Percentiles rank a stretch among this genome's conserved stretches.
phyloP scores from a whole-genome alignment of 2,113 vertebrate species.

The Actinemys pallida region DNA sequence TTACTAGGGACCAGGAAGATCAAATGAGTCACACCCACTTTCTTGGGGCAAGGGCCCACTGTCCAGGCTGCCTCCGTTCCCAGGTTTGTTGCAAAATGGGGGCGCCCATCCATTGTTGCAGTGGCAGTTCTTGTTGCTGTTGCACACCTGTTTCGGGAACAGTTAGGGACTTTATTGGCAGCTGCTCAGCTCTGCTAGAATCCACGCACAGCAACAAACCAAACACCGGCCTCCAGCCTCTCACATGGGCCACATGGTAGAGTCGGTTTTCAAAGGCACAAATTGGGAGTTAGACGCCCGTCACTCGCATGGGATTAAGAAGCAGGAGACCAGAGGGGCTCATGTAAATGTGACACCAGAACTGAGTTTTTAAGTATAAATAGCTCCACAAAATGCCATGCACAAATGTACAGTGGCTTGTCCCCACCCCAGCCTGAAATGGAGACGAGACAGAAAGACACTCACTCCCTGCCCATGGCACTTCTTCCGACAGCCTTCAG shows the following conservation, averaged over 20 bases:
- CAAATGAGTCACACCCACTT: slow-evolving; percentile 64
- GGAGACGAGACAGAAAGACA: not conserved
- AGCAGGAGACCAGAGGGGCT: fast-evolving
- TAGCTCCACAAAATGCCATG: not conserved
- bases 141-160: slow-evolving; percentile 86
- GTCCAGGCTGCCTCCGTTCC: slow-evolving; percentile 92
- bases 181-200: not conserved
- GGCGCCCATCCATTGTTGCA: slow-evolving; percentile 92
- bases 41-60: slow-evolving; percentile 86
- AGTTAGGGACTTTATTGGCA: not conserved
- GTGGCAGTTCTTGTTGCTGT: slow-evolving; percentile 97
- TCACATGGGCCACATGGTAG: not conserved
- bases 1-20: not conserved
- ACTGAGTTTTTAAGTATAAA: not conserved
- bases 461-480: slow-evolving; percentile 92
- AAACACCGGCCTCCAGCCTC: not conserved
- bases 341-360: not conserved
- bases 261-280: not conserved
- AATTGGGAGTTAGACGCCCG: not conserved
- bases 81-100: slow-evolving; percentile 85
- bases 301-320: not conserved
- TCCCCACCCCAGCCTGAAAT: not conserved
- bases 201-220: not conserved
- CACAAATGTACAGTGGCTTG: not conserved
- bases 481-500: slow-evolving; percentile 87